Base-by-base conservation (phyloP, 2,888 invertebrate genomes). In the Noctua janthina region DNA sequence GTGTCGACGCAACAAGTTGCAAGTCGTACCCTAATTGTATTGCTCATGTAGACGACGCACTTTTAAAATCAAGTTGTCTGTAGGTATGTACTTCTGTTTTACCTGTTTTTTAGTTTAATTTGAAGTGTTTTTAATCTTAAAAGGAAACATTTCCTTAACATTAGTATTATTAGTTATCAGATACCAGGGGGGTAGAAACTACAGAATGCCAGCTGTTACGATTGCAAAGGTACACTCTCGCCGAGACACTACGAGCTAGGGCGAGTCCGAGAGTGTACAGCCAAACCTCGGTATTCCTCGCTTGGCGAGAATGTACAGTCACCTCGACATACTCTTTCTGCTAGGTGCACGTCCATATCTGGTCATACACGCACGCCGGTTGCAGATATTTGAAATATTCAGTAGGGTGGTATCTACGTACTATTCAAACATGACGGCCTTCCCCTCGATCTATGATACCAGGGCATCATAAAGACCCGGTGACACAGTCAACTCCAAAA, bases 401-500 rank as follows among this genome's bases (percentile, higher is more conserved):
- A 66, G 29, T 43, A 17, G 20, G 64, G 3, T 35, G 17, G 15
- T 17, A 64, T 64, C 35, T 35, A 43, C 23, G 1, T 17, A 46
- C 59, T 49, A 29, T 29, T 67, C 46, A 69, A 71, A 80, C 51
- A 29, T 20, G 1, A 39, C 46, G 46, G 68, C 20, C 13, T 68
- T 15, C 17, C 10, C 35, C 23, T 49, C 7, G 7, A 49, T n/a
- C 64, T 39, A n/a, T 11, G 68, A n/a, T 59, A 77, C 67, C 29
- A 66, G n/a, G 17, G 35, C 39, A 23, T 17, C 43, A 64, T 54
- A 64, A 74, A 56, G 43, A 17, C 46, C 62, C 56, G 39, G 54
- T 83, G 81, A 83, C 84, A 59, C 54, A 67, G 68, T 66, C 46
- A 59, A 56, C 66, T 79, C 62, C 43, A 79, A 86, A 74, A 79